phyloP scores from a whole-genome alignment of 2,113 vertebrate species.

The Chionodraco myersi region DNA sequence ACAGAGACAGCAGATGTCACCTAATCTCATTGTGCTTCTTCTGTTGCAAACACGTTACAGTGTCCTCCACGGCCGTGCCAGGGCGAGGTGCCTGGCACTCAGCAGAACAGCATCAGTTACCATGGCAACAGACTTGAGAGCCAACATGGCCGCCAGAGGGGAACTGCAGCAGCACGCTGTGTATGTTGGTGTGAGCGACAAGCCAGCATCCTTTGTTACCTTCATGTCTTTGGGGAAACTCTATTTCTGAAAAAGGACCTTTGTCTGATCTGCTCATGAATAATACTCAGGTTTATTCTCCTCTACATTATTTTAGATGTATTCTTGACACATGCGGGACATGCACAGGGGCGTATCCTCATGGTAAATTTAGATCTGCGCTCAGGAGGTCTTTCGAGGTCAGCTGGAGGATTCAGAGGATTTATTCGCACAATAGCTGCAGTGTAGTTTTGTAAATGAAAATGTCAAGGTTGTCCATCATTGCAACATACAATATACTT shows the following conservation, averaged over 20 bases:
- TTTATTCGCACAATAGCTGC: too few species aligned
- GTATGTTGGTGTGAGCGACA: constrained; percentile 25
- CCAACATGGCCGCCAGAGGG: constrained; percentile 66
- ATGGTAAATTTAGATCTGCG: constrained; percentile 2
- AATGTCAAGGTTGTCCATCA: too few species aligned
- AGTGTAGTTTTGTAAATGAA: too few species aligned
- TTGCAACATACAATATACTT: too few species aligned
- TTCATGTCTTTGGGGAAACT: constrained; percentile 4
- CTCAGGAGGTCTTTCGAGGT: too few species aligned
- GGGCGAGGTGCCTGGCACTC: constrained; percentile 40
- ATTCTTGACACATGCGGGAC: not conserved
- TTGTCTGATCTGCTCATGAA: not conserved
- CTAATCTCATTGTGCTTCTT: constrained; percentile 5
- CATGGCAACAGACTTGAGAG: constrained; percentile 63
- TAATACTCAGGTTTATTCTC: not conserved
- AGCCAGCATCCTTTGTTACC: constrained; percentile 9
- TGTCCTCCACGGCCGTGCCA: constrained; percentile 26
- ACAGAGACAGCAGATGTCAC: constrained; percentile 6
- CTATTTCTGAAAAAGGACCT: not conserved
- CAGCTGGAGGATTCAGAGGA: too few species aligned
- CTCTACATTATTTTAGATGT: not conserved
- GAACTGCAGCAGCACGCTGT: constrained; percentile 46
- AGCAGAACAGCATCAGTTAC: constrained; percentile 70
- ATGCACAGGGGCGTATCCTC: not conserved
- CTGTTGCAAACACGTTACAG: constrained; percentile 38